Conservation (phyloP, 2,113 vertebrate genomes). For the Spilogale gracilis region DNA sequence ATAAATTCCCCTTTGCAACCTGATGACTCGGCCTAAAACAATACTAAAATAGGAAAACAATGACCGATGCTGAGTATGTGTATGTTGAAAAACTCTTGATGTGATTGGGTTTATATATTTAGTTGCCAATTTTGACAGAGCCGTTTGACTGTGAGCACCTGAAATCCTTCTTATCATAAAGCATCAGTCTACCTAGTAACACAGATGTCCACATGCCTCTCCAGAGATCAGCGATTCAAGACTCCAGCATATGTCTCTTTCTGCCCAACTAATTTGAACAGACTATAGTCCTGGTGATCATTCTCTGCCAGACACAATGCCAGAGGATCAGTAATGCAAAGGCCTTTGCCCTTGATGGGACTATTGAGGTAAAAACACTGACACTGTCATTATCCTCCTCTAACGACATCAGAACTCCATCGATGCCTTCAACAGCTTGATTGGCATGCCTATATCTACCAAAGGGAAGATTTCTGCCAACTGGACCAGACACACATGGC, state of each 20-base stretch:
- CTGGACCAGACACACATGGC: neutral
- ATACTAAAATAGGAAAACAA: neutral
- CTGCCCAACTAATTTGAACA: neutral
- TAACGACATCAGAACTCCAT: neutral
- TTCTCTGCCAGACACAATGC: neutral
- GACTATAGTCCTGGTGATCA: neutral
- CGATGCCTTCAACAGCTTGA: rapidly evolving
- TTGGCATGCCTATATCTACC: neutral
- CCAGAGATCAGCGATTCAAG: neutral
- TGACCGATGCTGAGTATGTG: neutral
- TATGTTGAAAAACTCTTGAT: neutral
- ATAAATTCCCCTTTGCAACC: neutral
- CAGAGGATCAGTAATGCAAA: neutral
- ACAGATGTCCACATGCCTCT: neutral
- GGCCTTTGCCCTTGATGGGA: neutral
- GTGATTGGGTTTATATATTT: neutral
- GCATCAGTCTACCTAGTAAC: neutral
- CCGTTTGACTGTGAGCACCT: neutral
- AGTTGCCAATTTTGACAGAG: neutral
- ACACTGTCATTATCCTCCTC: neutral
- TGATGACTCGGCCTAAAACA: neutral
- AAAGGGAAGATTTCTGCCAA: neutral
- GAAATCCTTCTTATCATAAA: neutral
- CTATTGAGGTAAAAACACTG: neutral
- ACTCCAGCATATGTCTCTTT: neutral